Percentiles rank a stretch among this genome's conserved stretches.
These are phyloP conservation scores for Lagodon rhomboides DNA, from an alignment of 2,797 vertebrate genomes.

Conservation along the genomic window DNA sequence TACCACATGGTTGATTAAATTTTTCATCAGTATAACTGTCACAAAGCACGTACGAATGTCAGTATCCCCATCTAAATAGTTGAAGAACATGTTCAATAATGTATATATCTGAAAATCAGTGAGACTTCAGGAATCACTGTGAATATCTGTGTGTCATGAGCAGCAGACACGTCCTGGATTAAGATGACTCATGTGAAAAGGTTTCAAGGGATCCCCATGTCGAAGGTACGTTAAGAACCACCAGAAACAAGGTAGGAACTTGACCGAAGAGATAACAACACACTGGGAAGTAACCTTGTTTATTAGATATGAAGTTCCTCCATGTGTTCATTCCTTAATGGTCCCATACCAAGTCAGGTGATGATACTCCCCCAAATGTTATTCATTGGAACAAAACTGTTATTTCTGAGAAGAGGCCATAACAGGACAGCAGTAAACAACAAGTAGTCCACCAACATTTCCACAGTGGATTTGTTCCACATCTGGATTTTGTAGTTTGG, in stretches of 20 bases:
- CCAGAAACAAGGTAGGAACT: neutral
- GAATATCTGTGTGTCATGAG: slow-evolving; percentile 12
- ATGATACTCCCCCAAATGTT: neutral
- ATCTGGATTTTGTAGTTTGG: neutral
- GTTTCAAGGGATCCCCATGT: slow-evolving; percentile 85
- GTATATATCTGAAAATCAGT: neutral
- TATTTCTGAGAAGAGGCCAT: neutral
- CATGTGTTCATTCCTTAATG: neutral
- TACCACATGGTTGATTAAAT: neutral
- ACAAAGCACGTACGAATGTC: neutral
- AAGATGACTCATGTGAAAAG: slow-evolving; percentile 80
- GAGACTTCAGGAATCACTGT: neutral
- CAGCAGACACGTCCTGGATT: neutral
- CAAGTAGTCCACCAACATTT: neutral
- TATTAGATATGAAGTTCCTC: neutral
- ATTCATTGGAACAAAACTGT: neutral
- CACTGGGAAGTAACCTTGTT: neutral
- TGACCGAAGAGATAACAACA: neutral
- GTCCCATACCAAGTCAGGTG: neutral
- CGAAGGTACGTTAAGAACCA: slow-evolving; percentile 75
- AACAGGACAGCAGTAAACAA: neutral
- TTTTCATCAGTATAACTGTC: neutral
- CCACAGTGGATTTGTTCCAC: slow-evolving; percentile 3
- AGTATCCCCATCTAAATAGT: no score
- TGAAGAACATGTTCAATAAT: neutral